Evolutionary conservation across 2,888 invertebrate species (phyloP).

Genomic region (Sarcophaga subvicina): DNA sequence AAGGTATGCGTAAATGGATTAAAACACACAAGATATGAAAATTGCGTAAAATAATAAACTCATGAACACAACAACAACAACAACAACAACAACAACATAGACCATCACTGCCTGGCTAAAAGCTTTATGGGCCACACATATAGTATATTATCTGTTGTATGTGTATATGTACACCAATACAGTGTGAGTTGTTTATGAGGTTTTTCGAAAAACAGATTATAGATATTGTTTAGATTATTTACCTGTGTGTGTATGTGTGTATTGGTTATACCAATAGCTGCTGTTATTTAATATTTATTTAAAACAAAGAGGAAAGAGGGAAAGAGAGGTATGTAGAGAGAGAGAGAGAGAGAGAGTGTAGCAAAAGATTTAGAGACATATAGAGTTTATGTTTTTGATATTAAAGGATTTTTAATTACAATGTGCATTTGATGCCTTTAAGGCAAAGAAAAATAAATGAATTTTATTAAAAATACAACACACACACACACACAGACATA

Average conservation of each 20-base stretch:
- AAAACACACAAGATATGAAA: neutral
- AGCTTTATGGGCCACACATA: too few relatives aligned
- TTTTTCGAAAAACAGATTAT: slow-evolving; percentile 57
- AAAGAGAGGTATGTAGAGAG: neutral
- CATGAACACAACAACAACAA: too few relatives aligned
- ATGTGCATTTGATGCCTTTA: slow-evolving; percentile 67
- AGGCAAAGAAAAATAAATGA: slow-evolving; percentile 67
- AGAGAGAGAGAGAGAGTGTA: neutral
- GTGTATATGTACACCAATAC: neutral
- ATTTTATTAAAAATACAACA: slow-evolving; percentile 52
- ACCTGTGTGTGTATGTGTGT: slow-evolving; percentile 41
- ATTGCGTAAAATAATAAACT: slow-evolving; percentile 7
- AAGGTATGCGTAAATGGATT: slow-evolving; percentile 7
- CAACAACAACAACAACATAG: neutral
- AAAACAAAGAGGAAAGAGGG: neutral
- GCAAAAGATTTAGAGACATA: neutral
- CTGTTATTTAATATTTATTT: neutral
- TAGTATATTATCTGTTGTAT: too few relatives aligned
- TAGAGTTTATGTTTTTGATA: slow-evolving; percentile 64
- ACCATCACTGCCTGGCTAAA: neutral
- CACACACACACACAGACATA: slow-evolving; percentile 8
- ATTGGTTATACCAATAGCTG: neutral
- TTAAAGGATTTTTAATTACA: slow-evolving; percentile 70
- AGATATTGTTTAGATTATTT: slow-evolving; percentile 66
- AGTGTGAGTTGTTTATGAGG: slow-evolving; percentile 62